Evolutionary conservation across 1,140 invertebrate species (phyloP), one percentile per base, ranked within the genome.

Genomic region (Rhyacophila brunnea): DNA sequence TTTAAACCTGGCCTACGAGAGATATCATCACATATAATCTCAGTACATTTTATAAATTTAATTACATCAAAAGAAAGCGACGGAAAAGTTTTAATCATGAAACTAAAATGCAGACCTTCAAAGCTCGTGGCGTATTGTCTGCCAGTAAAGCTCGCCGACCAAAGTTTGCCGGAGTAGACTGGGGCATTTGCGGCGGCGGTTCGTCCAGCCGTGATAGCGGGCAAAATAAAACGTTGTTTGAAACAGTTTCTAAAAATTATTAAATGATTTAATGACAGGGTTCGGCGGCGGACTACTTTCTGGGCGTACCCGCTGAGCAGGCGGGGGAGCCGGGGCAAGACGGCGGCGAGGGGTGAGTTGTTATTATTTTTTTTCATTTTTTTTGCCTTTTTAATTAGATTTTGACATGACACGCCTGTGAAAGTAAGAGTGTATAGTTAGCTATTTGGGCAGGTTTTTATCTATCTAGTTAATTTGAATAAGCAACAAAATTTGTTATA

Each of bases 171-270:
- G 11, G 15, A 11, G 38, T 3, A n/a, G 38, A n/a, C 11, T 5
- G 38, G 23, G 23, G 3, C n/a, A n/a, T n/a, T n/a, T n/a, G n/a
- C 23, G 23, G 9, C 23, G 23, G 23, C 23, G 23, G 9, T 40
- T 17, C n/a, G 35, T 9, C 11, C 49, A 13, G 14, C 32, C 36
- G 49, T 11, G 5, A n/a, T 10, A 19, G 32, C 9, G 10, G 32
- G 17, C 35, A 58, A 20, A 49, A 49, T 47, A 46, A 58, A 48
- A 42, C 18, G 45, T 19, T 46, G 45, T 19, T 40, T 35, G n/a
- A 47, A 47, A 58, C 48, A 35, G 55, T 58, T 58, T 49, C 48
- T 34, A 42, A 58, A n/a, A 58, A 58, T 58, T 48, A 58, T 58
- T 48, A 58, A 58, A 58, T 38, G 35, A 42, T 58, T 48, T 58